Percentiles rank a stretch among this genome's conserved stretches.
phyloP scores from a whole-genome alignment of 1,140 invertebrate genomes.

The Heliconius hewitsoni region DNA sequence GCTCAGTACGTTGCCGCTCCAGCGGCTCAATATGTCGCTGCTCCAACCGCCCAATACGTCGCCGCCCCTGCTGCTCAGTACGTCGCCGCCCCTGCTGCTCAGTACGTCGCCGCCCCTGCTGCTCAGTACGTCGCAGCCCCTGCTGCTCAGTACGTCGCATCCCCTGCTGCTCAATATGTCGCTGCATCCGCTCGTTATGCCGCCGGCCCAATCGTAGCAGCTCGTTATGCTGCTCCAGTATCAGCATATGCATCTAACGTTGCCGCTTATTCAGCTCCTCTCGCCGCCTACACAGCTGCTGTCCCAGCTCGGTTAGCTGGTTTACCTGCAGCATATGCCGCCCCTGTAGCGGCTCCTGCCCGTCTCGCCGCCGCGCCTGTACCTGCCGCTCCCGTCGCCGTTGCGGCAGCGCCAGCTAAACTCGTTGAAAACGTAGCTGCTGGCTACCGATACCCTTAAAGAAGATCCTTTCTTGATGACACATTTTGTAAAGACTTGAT shows the following conservation, averaged over 20 bases:
- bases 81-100: constrained; percentile 36
- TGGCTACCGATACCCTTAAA: constrained; percentile 68
- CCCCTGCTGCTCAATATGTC: constrained; percentile 33
- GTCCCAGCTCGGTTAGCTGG: constrained; percentile 43
- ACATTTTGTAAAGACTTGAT: constrained; percentile 63
- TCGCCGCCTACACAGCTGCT: constrained; percentile 37
- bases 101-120: constrained; percentile 43
- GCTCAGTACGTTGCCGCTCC: constrained; percentile 15
- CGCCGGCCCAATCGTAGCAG: constrained; percentile 47
- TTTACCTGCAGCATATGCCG: constrained; percentile 36
- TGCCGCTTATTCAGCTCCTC: constrained; percentile 36
- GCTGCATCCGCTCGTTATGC: constrained; percentile 45
- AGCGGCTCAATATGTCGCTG: constrained; percentile 44
- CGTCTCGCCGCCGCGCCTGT: constrained; percentile 38
- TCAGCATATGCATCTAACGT: constrained; percentile 32
- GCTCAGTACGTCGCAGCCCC: constrained; percentile 36
- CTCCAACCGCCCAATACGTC: constrained; percentile 44
- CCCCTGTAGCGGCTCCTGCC: constrained; percentile 43
- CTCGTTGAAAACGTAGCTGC: constrained; percentile 54
- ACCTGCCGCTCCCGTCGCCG: constrained; percentile 27
- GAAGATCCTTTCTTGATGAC: constrained; percentile 45
- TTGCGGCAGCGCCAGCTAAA: constrained; percentile 56
- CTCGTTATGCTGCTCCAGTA: constrained; percentile 37
- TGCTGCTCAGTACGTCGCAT: constrained; percentile 26
- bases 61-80: constrained; percentile 41